Evolutionary conservation across 2,797 vertebrate genomes (phyloP), one percentile per base, ranked within the genome.

Genomic region (Paramormyrops hopkinsi): DNA sequence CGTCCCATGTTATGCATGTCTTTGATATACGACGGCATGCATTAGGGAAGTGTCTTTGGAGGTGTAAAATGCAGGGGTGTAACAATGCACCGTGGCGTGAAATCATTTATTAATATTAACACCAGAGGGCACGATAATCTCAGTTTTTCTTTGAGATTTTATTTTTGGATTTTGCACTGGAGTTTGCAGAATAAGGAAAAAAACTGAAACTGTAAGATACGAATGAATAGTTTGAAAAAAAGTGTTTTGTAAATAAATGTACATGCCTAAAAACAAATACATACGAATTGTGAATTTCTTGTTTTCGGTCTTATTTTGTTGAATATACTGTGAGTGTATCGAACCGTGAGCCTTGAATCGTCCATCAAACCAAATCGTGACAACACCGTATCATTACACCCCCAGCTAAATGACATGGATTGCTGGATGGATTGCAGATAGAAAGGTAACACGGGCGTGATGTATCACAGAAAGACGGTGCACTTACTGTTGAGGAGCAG

Each of bases 401-500:
- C 62, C 62, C 29, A 65, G 22, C 1, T 29, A 65, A 65, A 19
- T 41, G 14, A 76, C 17, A 6, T 3, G 3, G 41, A 44, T 79
- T n/a, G 7, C 41, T 46, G 41, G 25, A 44, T 7, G 33, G 37
- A 41, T 79, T n/a, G 73, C 19, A 9, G 37, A n/a, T 8, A 19
- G 19, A 37, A 44, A n/a, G 41, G 37, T 19, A 44, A 19, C 12
- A 41, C 1, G 44, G 17, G 73, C 3, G 2, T 44, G 14, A 48
- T 51, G 44, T 29, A 50, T n/a, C 7, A 48, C 73, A 25, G 82
- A 50, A 29, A 12, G 44, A 48, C 41, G 1, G n/a, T 56, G 2
- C 22, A 96, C 98, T 98, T 96, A 99, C 98, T 99, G 94, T 97
- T 99, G 92, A 97, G 97, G 93, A 96, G 95, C 91, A 99, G 95